Percentiles rank a stretch among this genome's conserved stretches.
Conservation (phyloP, 2,888 invertebrate genomes). For the Cephus nigrinus region DNA sequence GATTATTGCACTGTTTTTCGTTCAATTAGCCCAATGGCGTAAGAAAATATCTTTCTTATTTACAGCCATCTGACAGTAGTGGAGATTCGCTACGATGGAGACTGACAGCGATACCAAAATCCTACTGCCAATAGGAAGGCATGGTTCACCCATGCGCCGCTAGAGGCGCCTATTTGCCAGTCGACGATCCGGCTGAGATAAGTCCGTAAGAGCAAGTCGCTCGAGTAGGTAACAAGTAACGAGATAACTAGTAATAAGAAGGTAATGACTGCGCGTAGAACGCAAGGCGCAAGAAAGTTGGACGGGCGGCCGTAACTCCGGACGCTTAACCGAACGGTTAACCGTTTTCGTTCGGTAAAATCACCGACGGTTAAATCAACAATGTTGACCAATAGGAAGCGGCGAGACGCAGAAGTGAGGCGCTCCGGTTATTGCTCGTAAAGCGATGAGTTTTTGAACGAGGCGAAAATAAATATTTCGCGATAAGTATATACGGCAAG, state of each 20-base stretch:
- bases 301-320: constrained; percentile 41
- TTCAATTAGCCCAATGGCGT: neutral
- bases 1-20: neutral
- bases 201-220: neutral
- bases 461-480: constrained; percentile 1
- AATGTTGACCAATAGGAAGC: constrained; percentile 26
- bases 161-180: neutral
- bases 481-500: neutral
- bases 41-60: neutral
- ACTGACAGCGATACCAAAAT: neutral
- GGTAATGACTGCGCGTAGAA: constrained; percentile 46
- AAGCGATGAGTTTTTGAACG: constrained; percentile 23
- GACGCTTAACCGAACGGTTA: constrained; percentile 44
- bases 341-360: constrained; percentile 46
- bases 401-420: constrained; percentile 27
- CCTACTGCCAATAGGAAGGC: neutral
- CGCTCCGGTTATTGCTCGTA: constrained; percentile 47
- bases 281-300: constrained; percentile 27
- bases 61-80: neutral
- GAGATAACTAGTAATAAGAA: constrained; percentile 56
- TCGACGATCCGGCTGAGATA: neutral
- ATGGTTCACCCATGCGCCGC: neutral
- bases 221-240: constrained; percentile 39
- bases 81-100: neutral
- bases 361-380: constrained; percentile 51